A percentile compares a stretch with the other conserved stretches of the same genome.
These are phyloP conservation scores for Drosophila quinaria DNA, from an alignment of 2,888 invertebrate species.

Conservation along the genomic window DNA sequence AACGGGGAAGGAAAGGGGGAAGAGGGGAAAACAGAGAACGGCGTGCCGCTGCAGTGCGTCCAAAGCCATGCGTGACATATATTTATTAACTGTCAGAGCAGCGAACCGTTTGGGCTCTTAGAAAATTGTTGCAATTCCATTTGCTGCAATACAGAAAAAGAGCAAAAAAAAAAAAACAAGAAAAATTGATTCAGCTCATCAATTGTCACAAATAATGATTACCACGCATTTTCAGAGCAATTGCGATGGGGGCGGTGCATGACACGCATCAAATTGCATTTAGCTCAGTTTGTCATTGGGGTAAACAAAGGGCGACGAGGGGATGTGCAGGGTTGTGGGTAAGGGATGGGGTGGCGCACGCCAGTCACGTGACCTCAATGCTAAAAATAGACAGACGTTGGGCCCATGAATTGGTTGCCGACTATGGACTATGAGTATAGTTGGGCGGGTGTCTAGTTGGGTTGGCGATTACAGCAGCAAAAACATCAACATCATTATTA, in stretches of 20 bases:
- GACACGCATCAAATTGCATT: slow-evolving; percentile 80
- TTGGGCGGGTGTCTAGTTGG: neutral
- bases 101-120: slow-evolving; percentile 47
- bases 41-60: slow-evolving; percentile 65
- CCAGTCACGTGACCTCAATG: slow-evolving; percentile 72
- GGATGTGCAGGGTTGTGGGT: neutral
- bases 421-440: neutral
- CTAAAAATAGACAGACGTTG: slow-evolving; percentile 52
- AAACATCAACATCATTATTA: slow-evolving; percentile 71
- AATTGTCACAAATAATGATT: slow-evolving; percentile 80
- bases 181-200: slow-evolving; percentile 69
- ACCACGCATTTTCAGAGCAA: slow-evolving; percentile 68
- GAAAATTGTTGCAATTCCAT: slow-evolving; percentile 50
- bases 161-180: slow-evolving; percentile 7
- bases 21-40: neutral
- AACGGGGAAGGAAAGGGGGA: neutral
- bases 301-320: slow-evolving; percentile 35
- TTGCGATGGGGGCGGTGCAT: slow-evolving; percentile 39
- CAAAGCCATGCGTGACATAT: slow-evolving; percentile 67
- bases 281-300: slow-evolving; percentile 70
- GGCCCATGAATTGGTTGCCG: slow-evolving; percentile 9
- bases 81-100: slow-evolving; percentile 71
- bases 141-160: slow-evolving; percentile 11
- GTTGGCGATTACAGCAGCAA: slow-evolving; percentile 42
- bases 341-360: slow-evolving; percentile 12